These are phyloP conservation scores for Chiroxiphia lanceolata DNA, from an alignment of 2,797 vertebrate species.

Conservation along the genomic window DNA sequence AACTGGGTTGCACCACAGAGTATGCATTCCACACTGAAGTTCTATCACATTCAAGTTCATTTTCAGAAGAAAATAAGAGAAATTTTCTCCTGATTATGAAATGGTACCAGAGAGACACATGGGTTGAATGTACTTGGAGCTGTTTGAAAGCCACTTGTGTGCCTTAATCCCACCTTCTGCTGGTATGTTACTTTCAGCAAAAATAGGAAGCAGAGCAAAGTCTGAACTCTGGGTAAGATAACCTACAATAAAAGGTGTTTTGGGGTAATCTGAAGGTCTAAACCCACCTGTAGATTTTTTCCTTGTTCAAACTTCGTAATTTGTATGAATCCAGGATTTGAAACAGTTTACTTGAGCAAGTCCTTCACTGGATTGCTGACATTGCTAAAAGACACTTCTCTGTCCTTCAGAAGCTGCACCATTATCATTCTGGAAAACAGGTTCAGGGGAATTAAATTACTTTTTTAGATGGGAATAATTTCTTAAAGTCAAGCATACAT, in stretches of 20 bases:
- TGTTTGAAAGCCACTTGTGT: neutral
- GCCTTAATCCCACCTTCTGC: neutral
- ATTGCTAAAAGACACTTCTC: neutral
- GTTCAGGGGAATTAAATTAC: neutral
- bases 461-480: neutral
- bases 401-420: neutral
- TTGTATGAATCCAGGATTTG: neutral
- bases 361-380: neutral
- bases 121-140: neutral
- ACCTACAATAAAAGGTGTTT: neutral
- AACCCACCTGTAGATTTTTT: neutral
- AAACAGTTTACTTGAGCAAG: neutral
- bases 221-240: neutral
- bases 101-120: neutral
- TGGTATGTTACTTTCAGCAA: neutral
- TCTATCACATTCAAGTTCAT: neutral
- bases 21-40: rapidly evolving
- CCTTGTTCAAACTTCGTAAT: neutral
- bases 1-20: neutral
- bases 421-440: neutral
- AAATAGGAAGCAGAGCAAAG: neutral
- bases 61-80: neutral
- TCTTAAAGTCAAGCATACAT: neutral
- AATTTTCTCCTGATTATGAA: neutral
- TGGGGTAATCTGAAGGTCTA: neutral